Base-by-base conservation (phyloP, 2,113 vertebrate genomes). In the Callocephalon fimbriatum region DNA sequence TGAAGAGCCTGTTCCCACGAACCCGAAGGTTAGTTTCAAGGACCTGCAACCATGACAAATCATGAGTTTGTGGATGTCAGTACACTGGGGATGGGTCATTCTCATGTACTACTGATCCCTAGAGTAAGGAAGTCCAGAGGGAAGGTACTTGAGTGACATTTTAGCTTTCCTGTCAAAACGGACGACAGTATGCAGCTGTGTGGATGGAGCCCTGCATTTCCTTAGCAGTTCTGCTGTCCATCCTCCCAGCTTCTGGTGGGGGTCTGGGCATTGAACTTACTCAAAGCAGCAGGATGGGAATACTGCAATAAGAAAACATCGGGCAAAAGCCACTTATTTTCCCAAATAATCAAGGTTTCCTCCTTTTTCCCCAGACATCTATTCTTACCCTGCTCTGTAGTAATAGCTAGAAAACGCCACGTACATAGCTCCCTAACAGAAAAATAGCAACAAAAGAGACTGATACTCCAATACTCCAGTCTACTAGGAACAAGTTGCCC, bases 81-180 rank as follows among this genome's bases (percentile, higher is more conserved):
- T 74, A 83, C 96, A 65, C 85, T 3, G 7, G 94, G 95, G 95
- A 96, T 92, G 87, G 95, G 96, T 95, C 94, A 66, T 95, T 87
- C 87, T 92, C 85, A 84, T 97, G 97, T 97, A 96, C 59, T 96
- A 96, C 79, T 80, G 92, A 88, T 97, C 96, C 91, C 93, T 15
- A 35, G 87, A 31, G 97, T 45, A 40, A 50, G 42, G 17, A 73
- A 92, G 73, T 58, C 97, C 77, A 68, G 91, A 70, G 96, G 95
- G 96, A 97, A 75, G 59, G 63, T 75, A 70, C 51, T 42, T 91
- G 91, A 93, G 63, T 95, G 97, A 96, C 96, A 96, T 92, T 96
- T 94, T 32, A 89, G 77, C 47, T 88, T 85, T 87, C 70, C 17
- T 38, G 63, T 89, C 72, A 71, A 61, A 84, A 23, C 2, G 0